These are phyloP conservation scores for Zaprionus ornatus DNA, from an alignment of 1,140 invertebrate species.

Conservation along the genomic window DNA sequence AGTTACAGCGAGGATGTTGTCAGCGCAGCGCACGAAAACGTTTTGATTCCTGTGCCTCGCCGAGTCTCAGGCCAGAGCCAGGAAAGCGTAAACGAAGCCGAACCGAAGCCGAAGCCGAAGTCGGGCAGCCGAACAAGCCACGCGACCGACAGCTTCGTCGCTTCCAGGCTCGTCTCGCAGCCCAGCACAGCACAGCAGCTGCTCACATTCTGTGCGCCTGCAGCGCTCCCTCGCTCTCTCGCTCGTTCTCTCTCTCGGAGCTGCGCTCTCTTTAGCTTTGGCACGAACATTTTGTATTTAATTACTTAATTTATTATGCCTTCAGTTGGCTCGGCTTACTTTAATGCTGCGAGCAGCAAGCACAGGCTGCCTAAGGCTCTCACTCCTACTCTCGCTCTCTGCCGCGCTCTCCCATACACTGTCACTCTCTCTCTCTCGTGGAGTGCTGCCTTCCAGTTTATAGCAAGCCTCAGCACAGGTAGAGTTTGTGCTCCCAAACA, in stretches of 20 bases:
- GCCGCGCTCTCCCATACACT: neutral
- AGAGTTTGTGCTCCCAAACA: constrained; percentile 49
- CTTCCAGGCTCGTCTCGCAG: constrained; percentile 25
- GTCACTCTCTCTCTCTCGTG: constrained; percentile 11
- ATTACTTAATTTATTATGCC: constrained; percentile 70
- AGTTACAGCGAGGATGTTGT: constrained; percentile 79
- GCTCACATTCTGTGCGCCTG: constrained; percentile 15
- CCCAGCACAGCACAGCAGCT: constrained; percentile 10
- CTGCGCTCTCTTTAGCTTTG: neutral
- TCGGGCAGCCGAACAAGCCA: constrained; percentile 3
- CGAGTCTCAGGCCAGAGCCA: constrained; percentile 15
- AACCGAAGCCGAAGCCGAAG: constrained; percentile 15
- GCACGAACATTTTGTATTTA: constrained; percentile 59
- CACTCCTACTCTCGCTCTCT: neutral
- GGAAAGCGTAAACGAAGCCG: constrained; percentile 6
- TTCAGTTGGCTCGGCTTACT: constrained; percentile 46
- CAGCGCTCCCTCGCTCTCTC: neutral
- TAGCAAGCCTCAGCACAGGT: constrained; percentile 62
- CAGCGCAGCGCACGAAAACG: constrained; percentile 81
- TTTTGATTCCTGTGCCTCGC: constrained; percentile 57
- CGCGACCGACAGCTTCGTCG: constrained; percentile 9
- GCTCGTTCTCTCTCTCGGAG: constrained; percentile 4
- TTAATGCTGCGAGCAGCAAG: constrained; percentile 23
- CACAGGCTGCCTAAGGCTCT: neutral
- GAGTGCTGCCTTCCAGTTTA: constrained; percentile 61